Evolutionary conservation across 2,888 invertebrate species (phyloP).

Genomic region (Reticulitermes lucifugus): DNA sequence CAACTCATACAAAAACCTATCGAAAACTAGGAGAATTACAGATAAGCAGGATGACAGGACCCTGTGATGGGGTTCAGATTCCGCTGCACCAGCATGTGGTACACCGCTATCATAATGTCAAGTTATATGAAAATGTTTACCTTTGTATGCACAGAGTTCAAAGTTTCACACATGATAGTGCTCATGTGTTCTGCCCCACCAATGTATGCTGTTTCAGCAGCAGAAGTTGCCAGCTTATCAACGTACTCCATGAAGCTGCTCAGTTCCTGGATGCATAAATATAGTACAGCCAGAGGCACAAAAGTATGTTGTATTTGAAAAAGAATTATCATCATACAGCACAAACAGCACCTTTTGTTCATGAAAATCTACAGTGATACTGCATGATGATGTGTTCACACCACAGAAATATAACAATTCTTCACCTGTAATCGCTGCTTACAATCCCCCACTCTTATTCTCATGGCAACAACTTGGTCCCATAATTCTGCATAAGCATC

Average conservation of each 20-base stretch:
- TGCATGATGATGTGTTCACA: too few relatives aligned
- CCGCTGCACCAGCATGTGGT: neutral
- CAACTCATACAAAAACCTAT: neutral
- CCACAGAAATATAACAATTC: too few relatives aligned
- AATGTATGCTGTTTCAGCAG: conserved; percentile 68
- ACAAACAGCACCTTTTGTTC: too few relatives aligned
- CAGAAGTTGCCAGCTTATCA: conserved; percentile 67
- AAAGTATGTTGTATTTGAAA: neutral
- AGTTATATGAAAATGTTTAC: conserved; percentile 30
- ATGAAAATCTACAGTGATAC: too few relatives aligned
- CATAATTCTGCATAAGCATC: neutral
- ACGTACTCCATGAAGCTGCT: conserved; percentile 68
- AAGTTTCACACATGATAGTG: conserved; percentile 67
- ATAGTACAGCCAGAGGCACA: neutral
- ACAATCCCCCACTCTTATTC: conserved; percentile 1
- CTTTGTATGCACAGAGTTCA: conserved; percentile 49
- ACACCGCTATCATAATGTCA: too few relatives aligned
- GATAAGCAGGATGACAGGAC: neutral
- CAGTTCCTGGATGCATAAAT: conserved; percentile 54
- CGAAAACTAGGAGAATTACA: neutral
- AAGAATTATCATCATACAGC: neutral
- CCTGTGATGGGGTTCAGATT: neutral
- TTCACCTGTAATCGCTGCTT: conserved; percentile 3
- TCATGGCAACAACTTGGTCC: conserved; percentile 12
- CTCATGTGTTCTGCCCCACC: conserved; percentile 68